These are phyloP conservation scores for Xestia ashworthii DNA, from an alignment of 2,888 invertebrate genomes.

Conservation along the genomic window DNA sequence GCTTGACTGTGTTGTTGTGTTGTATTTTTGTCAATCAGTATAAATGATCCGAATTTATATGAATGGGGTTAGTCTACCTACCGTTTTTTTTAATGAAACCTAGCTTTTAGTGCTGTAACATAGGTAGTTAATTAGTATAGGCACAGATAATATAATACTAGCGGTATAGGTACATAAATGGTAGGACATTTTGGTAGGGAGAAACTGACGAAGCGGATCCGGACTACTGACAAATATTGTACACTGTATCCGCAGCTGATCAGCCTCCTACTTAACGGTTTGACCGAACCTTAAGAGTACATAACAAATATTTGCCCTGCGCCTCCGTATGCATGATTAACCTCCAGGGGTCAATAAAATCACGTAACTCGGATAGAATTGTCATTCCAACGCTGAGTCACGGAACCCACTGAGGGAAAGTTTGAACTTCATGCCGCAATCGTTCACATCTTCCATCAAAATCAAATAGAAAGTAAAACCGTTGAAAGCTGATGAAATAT, in stretches of 20 bases:
- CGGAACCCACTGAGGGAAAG: slow-evolving; percentile 52
- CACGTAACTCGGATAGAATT: slow-evolving; percentile 40
- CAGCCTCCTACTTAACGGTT: background rate
- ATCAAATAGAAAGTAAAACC: slow-evolving; percentile 45
- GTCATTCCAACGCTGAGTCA: slow-evolving; percentile 43
- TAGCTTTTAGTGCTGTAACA: background rate
- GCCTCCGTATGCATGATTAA: slow-evolving; percentile 23
- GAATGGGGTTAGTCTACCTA: background rate
- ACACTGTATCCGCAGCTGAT: background rate
- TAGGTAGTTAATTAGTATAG: background rate
- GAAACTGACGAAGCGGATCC: background rate
- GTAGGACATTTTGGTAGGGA: background rate
- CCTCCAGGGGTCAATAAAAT: slow-evolving; percentile 37
- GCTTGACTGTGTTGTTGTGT: background rate
- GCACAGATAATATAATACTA: no score
- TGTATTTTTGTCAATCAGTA: slow-evolving; percentile 13
- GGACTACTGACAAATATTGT: background rate
- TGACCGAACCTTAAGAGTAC: background rate
- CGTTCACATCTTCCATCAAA: slow-evolving; percentile 33
- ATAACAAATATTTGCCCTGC: background rate
- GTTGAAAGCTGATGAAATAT: slow-evolving; percentile 22
- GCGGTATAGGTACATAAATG: background rate
- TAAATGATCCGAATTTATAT: slow-evolving; percentile 11
- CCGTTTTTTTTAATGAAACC: background rate
- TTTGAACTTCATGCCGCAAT: slow-evolving; percentile 39